These are phyloP conservation scores for Beaufortia kweichowensis DNA, from an alignment of 2,113 vertebrate genomes.

Conservation along the genomic window DNA sequence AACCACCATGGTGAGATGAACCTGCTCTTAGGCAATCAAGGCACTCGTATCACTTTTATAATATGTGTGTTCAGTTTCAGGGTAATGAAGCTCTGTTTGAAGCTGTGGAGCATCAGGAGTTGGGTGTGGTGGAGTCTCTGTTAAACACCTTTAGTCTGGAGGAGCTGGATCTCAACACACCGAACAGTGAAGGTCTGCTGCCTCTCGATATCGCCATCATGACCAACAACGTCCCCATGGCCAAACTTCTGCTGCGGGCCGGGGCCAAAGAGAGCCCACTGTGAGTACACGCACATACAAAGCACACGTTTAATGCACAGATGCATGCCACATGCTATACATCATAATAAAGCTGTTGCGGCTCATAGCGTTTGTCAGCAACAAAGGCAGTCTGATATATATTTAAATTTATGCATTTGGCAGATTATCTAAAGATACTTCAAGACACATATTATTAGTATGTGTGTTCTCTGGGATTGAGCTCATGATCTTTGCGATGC, in stretches of 20 bases:
- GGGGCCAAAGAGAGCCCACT: slow-evolving; percentile 92
- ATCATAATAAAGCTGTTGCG: slow-evolving; percentile 1
- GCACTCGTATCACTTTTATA: not conserved
- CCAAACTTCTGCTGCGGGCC: slow-evolving; percentile 80
- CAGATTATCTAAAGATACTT: no score
- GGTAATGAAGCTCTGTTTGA: slow-evolving; percentile 86
- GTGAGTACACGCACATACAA: slow-evolving; percentile 73
- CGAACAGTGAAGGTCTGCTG: slow-evolving; percentile 88
- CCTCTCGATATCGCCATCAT: slow-evolving; percentile 90
- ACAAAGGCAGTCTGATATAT: not conserved
- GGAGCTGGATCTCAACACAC: slow-evolving; percentile 90
- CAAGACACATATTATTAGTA: no score
- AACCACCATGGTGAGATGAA: slow-evolving; percentile 78
- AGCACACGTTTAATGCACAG: slow-evolving; percentile 24
- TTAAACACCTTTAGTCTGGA: slow-evolving; percentile 85
- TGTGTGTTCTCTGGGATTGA: no score
- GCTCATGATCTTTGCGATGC: no score
- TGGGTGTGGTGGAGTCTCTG: slow-evolving; percentile 83
- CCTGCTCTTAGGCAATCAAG: not conserved
- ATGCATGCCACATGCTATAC: slow-evolving; percentile 30
- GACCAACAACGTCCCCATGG: slow-evolving; percentile 90
- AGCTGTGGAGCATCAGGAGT: slow-evolving; percentile 88
- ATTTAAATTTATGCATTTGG: no score
- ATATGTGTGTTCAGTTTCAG: slow-evolving; percentile 74
- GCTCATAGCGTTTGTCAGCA: not conserved